Evolutionary conservation across 2,888 invertebrate genomes (phyloP), one percentile per base, ranked within the genome.

Genomic region (Pollenia labialis): DNA sequence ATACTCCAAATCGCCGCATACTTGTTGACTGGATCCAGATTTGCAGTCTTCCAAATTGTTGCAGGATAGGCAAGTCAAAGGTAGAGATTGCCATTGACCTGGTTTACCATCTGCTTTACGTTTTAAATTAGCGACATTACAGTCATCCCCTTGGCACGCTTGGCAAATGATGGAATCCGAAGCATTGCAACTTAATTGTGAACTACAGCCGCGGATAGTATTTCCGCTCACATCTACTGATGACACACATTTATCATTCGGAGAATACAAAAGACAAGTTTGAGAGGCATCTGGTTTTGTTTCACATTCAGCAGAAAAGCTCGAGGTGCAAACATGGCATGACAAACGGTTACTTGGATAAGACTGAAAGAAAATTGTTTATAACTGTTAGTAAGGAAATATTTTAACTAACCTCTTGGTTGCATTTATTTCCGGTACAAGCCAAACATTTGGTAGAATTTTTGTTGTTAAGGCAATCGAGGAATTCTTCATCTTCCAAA

Each of bases 71-170:
- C 92, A 92, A 42, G 88, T 89, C 12, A 92, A 72, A 2, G 92
- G 93, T 58, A 92, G 75, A 12, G 62, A 7, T 81, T 93, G 93
- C 92, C 92, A 92, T 8, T 85, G 68, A 0, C 92, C 92, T 0
- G 92, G 91, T 42, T 89, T 90, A 0, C 90, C 92, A 71, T 92
- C 91, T 4, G 54, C 69, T 16, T 89, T 68, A 0, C 91, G 89
- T 66, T 90, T 89, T 18, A 92, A 68, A 48, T 92, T 91, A 4
- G 23, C 85, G 1, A 84, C 86, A 52, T 92, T 92, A 81, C 92
- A 92, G 42, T 90, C 82, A 7, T 71, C 42, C 3, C 88, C 90
- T 14, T 79, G n/a, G 16, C 92, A 92, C 1, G 11, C 72, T 54
- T 89, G 88, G 52, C 93, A 93, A 4, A 32, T 87, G 0, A 46